Evolutionary conservation across 2,888 invertebrate genomes (phyloP).

Genomic region (Erebia aethiops): DNA sequence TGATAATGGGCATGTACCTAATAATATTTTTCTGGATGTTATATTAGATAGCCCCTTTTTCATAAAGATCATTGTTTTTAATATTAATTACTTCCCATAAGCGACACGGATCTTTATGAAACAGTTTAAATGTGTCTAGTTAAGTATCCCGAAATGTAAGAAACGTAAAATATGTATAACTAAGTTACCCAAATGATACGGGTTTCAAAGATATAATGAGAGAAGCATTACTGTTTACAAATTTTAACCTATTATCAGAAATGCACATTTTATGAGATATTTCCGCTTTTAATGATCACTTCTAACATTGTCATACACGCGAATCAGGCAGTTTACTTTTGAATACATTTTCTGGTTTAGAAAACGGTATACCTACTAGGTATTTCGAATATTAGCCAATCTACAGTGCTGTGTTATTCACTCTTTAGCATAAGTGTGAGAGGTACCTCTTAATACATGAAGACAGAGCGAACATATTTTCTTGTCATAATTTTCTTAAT

Average conservation of each 20-base stretch:
- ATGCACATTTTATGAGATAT: constrained; percentile 40
- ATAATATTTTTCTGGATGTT: constrained; percentile 41
- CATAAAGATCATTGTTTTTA: constrained; percentile 34
- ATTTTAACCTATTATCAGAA: constrained; percentile 37
- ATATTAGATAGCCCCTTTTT: constrained; percentile 36
- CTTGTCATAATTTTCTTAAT: too few species aligned
- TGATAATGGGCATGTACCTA: constrained; percentile 34
- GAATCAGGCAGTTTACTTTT: constrained; percentile 9
- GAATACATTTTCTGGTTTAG: neutral
- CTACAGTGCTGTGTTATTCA: too few species aligned
- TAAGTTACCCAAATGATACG: constrained; percentile 18
- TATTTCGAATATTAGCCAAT: too few species aligned
- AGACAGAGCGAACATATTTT: too few species aligned
- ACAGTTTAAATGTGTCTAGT: constrained; percentile 36
- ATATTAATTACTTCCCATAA: constrained; percentile 5
- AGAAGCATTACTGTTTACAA: constrained; percentile 33
- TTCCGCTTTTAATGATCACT: constrained; percentile 31
- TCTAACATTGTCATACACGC: constrained; percentile 19
- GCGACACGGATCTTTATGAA: constrained; percentile 34
- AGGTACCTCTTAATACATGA: too few species aligned
- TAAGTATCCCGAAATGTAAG: constrained; percentile 25
- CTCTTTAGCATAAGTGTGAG: too few species aligned
- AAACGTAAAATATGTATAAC: constrained; percentile 16
- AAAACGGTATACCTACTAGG: neutral
- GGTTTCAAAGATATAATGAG: constrained; percentile 30